Evolutionary conservation across 2,113 vertebrate genomes (phyloP), one percentile per base, ranked within the genome.

Genomic region (Ascaphus truei): DNA sequence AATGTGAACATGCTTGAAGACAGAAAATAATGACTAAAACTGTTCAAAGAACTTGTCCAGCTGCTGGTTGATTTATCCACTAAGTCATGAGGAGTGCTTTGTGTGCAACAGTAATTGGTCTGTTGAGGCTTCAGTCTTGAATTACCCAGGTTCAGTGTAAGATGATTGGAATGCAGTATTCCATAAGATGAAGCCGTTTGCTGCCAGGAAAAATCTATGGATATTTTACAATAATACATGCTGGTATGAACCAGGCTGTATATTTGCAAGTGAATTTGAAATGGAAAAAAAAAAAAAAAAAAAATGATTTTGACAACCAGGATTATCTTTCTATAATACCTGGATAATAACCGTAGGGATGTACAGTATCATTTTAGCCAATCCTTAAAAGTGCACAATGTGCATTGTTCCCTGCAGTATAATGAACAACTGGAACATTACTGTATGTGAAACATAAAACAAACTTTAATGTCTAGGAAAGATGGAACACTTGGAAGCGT

Each of bases 231-330:
- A 63, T 55, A 26, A 56, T 30, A 16, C 48, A 62, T 11, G 0
- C 2, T 77, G 1, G 3, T 23, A 64, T 72, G 64, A 74, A 69
- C 52, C 1, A 8, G 11, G 12, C 36, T 65, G 15, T 33, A 62
- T 68, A 74, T 72, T 27, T 75, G 64, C 51, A 57, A 43, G 5
- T 64, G 12, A 55, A 59, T 5, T 27, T 2, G 73, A 12, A n/a
- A n/a, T n/a, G n/a, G n/a, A n/a, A n/a, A n/a, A n/a, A n/a, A 37
- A 51, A 73, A 75, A 72, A 37, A 51, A 73, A 75, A 72, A 33
- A 71, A 73, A 76, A 51, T 18, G 6, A 5, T 50, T 33, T 60
- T 48, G 41, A 58, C 55, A 68, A 43, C 23, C 7, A 48, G 66
- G 56, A 69, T 69, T 69, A 69, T 23, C 45, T 39, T 41, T 66